Evolutionary conservation across 23 tunicate genomes (phyloP), one percentile per base, ranked within the genome.

Genomic region (Trididemnum nubilum): DNA sequence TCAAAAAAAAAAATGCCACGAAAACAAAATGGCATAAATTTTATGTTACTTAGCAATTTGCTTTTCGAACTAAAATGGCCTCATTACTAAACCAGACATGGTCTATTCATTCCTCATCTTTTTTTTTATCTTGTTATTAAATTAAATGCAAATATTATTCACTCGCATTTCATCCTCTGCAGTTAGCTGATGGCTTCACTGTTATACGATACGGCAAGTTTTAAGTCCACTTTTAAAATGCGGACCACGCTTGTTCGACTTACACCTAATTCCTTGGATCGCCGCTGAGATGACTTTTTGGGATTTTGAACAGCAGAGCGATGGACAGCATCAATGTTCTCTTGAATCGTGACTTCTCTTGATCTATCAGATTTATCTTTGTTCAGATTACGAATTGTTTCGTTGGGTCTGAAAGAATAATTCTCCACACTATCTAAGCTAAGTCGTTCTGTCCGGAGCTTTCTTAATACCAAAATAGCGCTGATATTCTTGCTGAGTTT

Each of bases 31-130:
- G 18, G 3, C 67, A 61, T 61, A 61, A 61, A 61, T 61, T n/a
- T 3, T 24, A 61, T 61, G 29, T 12, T 26, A 61, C 67, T 61
- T 61, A 22, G n/a, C 5, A 61, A 12, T 12, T 24, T 61, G 18
- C 5, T 12, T 23, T n/a, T 61, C 29, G 18, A 3, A 61, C 18
- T 61, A 24, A 67, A 24, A 30, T 9, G 38, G 38, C 74, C 37
- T 67, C 74, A 67, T 33, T 38, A 38, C 74, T 67, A 33, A 67
- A 67, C 74, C 74, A 67, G 38, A 67, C 74, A 7, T 67, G 12
- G 74, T 67, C 38, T 5, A 67, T 32, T 15, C 12, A 4, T 5
- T 67, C 74, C 9, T 12, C 26, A 38, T 67, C 22, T 31, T 33
- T 5, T n/a, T n/a, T n/a, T n/a, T n/a, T n/a, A n/a, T n/a, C n/a